Evolutionary conservation across 1,140 invertebrate species (phyloP), one percentile per base, ranked within the genome.

Genomic region (Drosophila jambulina): DNA sequence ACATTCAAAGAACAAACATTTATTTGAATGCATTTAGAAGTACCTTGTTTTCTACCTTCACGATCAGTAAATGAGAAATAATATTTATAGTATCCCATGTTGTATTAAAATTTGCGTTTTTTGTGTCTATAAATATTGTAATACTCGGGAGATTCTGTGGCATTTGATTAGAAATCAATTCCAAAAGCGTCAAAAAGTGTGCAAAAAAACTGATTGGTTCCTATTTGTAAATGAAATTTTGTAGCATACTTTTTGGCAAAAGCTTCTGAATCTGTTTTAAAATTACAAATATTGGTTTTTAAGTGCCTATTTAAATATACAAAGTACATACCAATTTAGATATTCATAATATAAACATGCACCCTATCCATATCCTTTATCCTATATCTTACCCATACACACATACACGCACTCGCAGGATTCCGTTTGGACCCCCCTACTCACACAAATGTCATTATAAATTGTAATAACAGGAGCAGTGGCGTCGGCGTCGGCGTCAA

Each of bases 391-490:
- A 56, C 68, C 81, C 81, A 90, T 78, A 29, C 42, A 65, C 32
- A 32, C 62, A 19, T 54, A 60, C 40, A 54, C 42, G 71, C 49
- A 59, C 48, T 72, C 38, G 67, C 46, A 79, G 59, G 53, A 63
- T 53, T 46, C 78, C 27, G 46, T 53, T 69, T 65, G 34, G 13
- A 9, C 45, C 45, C 67, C 58, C 60, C 67, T n/a, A 78, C 80
- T 57, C 69, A 75, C 78, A 80, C 60, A 81, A 91, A 91, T 86
- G 87, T 91, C 87, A 91, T 91, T 91, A 91, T 91, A 91, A 91
- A 91, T 91, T 91, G 86, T 91, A 91, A 91, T 91, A 91, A 87
- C 86, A 90, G 70, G 53, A 64, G 70, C 85, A 91, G 85, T 60
- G 75, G 78, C 81, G 85, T 63, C 59, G 38, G 38, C 71, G 32